Evolutionary conservation across 2,888 invertebrate species (phyloP), one percentile per base, ranked within the genome.

Genomic region (Amblyjoppa fuscipennis): DNA sequence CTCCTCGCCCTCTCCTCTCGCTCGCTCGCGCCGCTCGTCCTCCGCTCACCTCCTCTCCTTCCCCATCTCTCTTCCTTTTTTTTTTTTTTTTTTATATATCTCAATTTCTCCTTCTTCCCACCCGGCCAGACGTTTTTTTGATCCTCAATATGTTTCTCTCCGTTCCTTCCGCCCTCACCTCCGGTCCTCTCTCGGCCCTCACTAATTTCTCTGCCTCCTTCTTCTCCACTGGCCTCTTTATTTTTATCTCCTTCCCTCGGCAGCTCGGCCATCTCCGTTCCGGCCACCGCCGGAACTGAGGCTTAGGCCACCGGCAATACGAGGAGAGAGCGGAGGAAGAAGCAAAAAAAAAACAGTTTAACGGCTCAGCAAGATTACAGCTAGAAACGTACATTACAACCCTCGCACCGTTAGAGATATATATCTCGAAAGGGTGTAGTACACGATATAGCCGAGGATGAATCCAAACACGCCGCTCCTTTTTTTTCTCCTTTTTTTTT

Each of bases 1-100:
- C 90, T 90, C 89, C 89, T 86, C 64, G 71, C 71, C 69, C 53
- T 56, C 70, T 71, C 56, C 61, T 79, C 77, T 66, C 68, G 59
- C 77, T 61, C 75, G n/a, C 68, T 49, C 75, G 69, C 81, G 45
- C 69, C 28, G 49, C 73, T 73, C 69, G 28, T 49, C 34, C 38
- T 51, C 71, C 34, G 13, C 20, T 73, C 13, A 56, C 59, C 16
- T 56, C 53, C 28, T 7, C 49, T 45, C 81, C 56, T 28, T 31
- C 34, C 16, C 49, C 53, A 56, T 51, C 53, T 51, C n/a, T 53
- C 51, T 71, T 68, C 25, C 59, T 41, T 70, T 74, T 69, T 41
- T 66, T 66, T 71, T 71, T 20, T 20, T 20, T 20, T 20, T 20
- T 20, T 20, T 66, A 45, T 77, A 56, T 68, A 68, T 77, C 77